phyloP scores from a whole-genome alignment of 1,140 invertebrate genomes.

The Papilio polytes region DNA sequence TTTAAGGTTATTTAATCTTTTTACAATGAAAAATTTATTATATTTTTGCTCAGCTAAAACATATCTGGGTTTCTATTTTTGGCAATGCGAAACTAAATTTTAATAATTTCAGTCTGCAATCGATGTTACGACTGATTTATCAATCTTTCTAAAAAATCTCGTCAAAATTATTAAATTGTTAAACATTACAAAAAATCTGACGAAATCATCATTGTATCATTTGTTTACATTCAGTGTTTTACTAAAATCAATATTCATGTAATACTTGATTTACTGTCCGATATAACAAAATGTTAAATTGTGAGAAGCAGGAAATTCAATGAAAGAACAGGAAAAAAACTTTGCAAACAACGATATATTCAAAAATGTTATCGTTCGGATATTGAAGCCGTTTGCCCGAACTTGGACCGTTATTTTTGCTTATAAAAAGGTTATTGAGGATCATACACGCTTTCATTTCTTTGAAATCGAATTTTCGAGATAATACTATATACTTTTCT shows the following conservation, averaged over 20 bases:
- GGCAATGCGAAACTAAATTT: neutral
- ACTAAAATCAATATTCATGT: too few species aligned
- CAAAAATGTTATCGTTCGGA: conserved; percentile 22
- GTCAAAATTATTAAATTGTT: neutral
- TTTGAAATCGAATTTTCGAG: conserved; percentile 22
- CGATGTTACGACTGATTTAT: neutral
- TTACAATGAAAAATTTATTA: too few species aligned
- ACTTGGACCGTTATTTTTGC: conserved; percentile 30
- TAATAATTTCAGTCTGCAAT: neutral
- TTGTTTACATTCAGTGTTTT: too few species aligned
- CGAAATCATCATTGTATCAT: too few species aligned
- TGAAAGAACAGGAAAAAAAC: conserved; percentile 5
- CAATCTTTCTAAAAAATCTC: neutral
- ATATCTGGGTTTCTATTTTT: neutral
- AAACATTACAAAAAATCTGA: too few species aligned
- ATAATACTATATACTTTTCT: conserved; percentile 22
- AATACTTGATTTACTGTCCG: neutral
- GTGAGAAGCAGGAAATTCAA: conserved; percentile 14
- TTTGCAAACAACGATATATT: conserved; percentile 23
- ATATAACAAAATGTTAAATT: neutral
- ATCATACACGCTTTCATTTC: conserved; percentile 24
- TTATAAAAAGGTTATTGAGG: conserved; percentile 34
- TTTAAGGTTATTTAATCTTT: too few species aligned
- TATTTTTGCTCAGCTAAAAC: neutral
- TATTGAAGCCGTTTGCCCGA: conserved; percentile 2